These are phyloP conservation scores for Numenius phaeopus DNA, from an alignment of 2,797 vertebrate species.

Conservation along the genomic window DNA sequence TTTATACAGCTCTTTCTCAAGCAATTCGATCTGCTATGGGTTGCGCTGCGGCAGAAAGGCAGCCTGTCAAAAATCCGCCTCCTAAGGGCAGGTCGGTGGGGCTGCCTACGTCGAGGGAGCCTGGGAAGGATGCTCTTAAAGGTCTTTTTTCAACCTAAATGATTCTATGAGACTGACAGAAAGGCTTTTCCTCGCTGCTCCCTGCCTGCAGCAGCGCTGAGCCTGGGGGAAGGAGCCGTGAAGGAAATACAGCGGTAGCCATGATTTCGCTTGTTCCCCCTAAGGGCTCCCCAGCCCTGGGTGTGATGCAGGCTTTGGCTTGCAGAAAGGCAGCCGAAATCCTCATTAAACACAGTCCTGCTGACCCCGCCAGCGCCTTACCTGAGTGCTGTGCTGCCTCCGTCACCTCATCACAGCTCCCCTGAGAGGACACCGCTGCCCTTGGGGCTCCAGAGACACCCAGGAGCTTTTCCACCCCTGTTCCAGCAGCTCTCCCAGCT, in stretches of 20 bases:
- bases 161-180: neutral
- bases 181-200: neutral
- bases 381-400: neutral
- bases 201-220: neutral
- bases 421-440: neutral
- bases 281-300: neutral
- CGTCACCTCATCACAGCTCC: neutral
- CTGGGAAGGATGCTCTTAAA: neutral
- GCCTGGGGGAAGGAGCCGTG: neutral
- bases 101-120: neutral
- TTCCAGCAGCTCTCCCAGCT: neutral
- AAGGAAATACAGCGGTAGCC: neutral
- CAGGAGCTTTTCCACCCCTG: neutral
- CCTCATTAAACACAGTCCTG: neutral
- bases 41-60: neutral
- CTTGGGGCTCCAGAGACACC: neutral
- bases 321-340: neutral
- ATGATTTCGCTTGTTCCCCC: neutral
- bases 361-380: neutral
- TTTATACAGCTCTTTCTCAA: neutral
- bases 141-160: neutral
- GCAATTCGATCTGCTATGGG: neutral
- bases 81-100: neutral
- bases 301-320: neutral
- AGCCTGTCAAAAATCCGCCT: neutral